phyloP scores from a whole-genome alignment of 2,797 vertebrate genomes.

The Cossypha heuglini region DNA sequence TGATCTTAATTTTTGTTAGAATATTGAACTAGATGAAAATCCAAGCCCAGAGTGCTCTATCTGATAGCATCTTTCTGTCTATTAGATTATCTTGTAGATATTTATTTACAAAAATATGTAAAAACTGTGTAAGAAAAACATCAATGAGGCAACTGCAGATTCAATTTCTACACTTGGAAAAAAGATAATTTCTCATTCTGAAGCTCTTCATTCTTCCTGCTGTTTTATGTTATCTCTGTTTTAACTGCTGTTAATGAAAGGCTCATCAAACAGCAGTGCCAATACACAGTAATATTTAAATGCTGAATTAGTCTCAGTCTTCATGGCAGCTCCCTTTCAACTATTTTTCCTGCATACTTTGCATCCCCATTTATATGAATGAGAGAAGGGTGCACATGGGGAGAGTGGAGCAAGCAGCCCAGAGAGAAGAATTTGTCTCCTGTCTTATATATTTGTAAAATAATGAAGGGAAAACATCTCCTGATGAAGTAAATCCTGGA shows the following conservation, averaged over 20 bases:
- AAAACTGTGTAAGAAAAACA: not conserved
- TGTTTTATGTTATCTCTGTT: slow-evolving; percentile 42
- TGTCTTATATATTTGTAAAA: not conserved
- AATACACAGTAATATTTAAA: slow-evolving; percentile 16
- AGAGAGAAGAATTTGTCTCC: not conserved
- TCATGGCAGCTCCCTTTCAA: not conserved
- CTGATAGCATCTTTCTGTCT: not conserved
- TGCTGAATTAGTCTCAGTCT: not conserved
- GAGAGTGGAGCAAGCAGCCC: not conserved
- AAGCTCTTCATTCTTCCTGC: slow-evolving; percentile 26
- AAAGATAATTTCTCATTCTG: not conserved
- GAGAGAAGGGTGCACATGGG: not conserved
- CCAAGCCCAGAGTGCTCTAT: not conserved
- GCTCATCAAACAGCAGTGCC: slow-evolving; percentile 22
- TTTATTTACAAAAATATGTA: not conserved
- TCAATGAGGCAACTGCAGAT: not conserved
- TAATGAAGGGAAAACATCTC: not conserved
- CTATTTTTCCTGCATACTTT: not conserved
- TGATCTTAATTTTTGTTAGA: not conserved
- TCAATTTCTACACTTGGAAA: not conserved
- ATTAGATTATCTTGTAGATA: not conserved
- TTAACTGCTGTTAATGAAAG: slow-evolving; percentile 53
- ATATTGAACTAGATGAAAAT: not conserved
- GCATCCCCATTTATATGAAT: not conserved
- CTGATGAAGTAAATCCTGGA: not conserved